phyloP scores from a whole-genome alignment of 2,797 vertebrate species.

The Oreonectes daqikongensis region DNA sequence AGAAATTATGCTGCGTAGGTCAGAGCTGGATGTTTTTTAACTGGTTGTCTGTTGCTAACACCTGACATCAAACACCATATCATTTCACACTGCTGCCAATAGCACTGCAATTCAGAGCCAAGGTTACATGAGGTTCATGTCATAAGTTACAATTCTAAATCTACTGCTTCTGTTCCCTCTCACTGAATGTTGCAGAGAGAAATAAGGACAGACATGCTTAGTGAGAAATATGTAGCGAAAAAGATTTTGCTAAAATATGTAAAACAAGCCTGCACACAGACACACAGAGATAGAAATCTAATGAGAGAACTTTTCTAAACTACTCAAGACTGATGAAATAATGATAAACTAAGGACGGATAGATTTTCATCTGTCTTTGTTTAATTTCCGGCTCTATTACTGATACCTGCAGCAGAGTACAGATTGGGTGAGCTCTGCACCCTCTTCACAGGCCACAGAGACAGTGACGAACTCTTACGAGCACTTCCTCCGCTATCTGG shows the following conservation, averaged over 20 bases:
- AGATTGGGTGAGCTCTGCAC: slow-evolving; percentile 98
- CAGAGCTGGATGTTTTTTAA: background rate
- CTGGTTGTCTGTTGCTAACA: too few species aligned
- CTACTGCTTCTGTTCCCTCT: background rate
- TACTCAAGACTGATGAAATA: background rate
- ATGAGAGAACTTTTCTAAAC: background rate
- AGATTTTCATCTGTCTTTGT: slow-evolving; percentile 18
- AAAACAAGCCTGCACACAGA: slow-evolving; percentile 5
- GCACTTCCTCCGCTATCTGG: slow-evolving; percentile 95
- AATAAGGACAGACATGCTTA: background rate
- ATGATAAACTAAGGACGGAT: background rate
- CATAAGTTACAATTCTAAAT: background rate
- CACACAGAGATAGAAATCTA: slow-evolving; percentile 2
- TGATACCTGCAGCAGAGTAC: slow-evolving; percentile 85
- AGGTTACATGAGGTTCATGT: too few species aligned
- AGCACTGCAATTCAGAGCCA: too few species aligned
- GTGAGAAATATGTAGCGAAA: background rate
- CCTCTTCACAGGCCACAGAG: slow-evolving; percentile 96
- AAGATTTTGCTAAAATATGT: background rate
- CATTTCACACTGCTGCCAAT: too few species aligned
- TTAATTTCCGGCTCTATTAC: slow-evolving; percentile 14
- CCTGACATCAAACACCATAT: too few species aligned
- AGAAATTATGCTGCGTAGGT: background rate
- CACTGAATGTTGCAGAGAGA: background rate
- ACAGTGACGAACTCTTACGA: slow-evolving; percentile 91